Percentiles rank a stretch among this genome's conserved stretches.
phyloP scores from a whole-genome alignment of 2,113 vertebrate species.

The Vidua macroura region DNA sequence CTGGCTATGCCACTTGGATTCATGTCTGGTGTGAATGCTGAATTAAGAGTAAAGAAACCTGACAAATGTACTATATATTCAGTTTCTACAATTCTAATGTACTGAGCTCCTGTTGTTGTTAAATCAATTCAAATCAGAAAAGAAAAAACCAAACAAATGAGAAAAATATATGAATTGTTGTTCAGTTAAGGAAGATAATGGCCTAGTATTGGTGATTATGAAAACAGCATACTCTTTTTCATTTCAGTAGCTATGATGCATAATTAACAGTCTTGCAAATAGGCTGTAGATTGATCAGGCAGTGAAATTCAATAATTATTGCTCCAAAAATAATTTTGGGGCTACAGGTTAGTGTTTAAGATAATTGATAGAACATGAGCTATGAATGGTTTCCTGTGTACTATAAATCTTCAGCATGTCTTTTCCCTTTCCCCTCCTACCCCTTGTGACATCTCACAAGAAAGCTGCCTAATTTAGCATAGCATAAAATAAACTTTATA shows the following conservation, averaged over 20 bases:
- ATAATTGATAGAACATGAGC: not conserved
- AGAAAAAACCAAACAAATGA: not conserved
- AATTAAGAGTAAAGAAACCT: not conserved
- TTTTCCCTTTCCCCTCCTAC: rapidly evolving
- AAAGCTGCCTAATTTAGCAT: not conserved
- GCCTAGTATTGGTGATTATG: not conserved
- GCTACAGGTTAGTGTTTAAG: not conserved
- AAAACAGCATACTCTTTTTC: not conserved
- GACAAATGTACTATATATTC: not conserved
- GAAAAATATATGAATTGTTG: not conserved
- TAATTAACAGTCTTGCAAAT: not conserved
- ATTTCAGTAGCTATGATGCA: not conserved
- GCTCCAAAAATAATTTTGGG: not conserved
- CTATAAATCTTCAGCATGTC: not conserved
- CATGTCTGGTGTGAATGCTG: not conserved
- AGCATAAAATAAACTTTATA: not conserved
- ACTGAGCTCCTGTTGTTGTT: not conserved
- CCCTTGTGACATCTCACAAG: not conserved
- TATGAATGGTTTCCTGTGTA: not conserved
- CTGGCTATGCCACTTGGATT: not conserved
- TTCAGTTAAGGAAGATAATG: not conserved
- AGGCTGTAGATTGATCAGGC: not conserved
- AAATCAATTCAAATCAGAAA: not conserved
- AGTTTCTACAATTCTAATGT: not conserved
- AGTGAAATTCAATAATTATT: not conserved